These are phyloP conservation scores for Aphelocoma californica DNA, from an alignment of 2,797 vertebrate species.

Conservation along the genomic window DNA sequence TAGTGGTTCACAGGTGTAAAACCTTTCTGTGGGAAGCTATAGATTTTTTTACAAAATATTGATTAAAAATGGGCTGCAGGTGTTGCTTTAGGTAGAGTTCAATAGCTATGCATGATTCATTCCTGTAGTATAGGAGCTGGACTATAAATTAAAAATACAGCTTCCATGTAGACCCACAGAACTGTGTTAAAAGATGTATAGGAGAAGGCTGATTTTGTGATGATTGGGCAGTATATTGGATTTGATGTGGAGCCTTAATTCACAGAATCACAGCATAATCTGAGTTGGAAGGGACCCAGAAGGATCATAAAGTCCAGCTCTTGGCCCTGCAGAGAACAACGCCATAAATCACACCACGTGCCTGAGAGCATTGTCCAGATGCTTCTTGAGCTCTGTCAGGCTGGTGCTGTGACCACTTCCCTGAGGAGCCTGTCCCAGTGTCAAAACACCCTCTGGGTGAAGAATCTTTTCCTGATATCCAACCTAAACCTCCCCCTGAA, in stretches of 20 bases:
- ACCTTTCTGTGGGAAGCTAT: not conserved
- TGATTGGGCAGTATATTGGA: not conserved
- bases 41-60: not conserved
- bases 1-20: not conserved
- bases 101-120: not conserved
- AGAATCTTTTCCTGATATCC: not conserved
- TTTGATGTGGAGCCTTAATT: not conserved
- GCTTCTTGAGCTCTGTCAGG: not conserved
- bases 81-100: not conserved
- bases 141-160: not conserved
- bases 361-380: not conserved
- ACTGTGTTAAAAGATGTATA: not conserved
- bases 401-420: not conserved
- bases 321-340: not conserved
- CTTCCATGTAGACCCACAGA: not conserved
- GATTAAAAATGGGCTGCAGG: not conserved
- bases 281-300: not conserved
- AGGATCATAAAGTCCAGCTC: not conserved
- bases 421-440: not conserved
- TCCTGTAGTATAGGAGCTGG: not conserved
- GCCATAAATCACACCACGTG: not conserved
- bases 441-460: not conserved
- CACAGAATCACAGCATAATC: not conserved
- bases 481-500: not conserved
- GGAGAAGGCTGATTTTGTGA: not conserved